Evolutionary conservation across 2,797 vertebrate genomes (phyloP).

Genomic region (Hypotaenidia philippensis): DNA sequence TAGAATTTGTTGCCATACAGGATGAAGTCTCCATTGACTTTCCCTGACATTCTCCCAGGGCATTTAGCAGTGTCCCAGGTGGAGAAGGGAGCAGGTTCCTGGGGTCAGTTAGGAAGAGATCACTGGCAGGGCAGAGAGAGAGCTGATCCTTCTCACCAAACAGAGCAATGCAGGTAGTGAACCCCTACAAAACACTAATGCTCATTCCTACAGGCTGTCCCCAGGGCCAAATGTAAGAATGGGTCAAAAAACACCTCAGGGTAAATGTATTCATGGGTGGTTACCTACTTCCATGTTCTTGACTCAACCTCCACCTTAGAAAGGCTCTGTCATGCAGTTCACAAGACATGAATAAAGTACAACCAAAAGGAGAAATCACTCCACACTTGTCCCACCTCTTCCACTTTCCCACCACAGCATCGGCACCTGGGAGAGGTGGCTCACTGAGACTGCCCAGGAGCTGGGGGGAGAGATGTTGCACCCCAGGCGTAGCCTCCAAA

Average conservation of each 20-base stretch:
- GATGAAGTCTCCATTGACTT: neutral
- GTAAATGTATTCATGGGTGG: neutral
- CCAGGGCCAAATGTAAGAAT: neutral
- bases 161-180: neutral
- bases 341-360: neutral
- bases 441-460: neutral
- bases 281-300: neutral
- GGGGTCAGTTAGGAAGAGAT: neutral
- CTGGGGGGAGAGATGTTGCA: neutral
- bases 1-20: neutral
- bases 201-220: neutral
- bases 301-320: neutral
- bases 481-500: neutral
- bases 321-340: neutral
- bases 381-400: neutral
- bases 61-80: neutral
- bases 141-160: neutral
- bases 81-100: neutral
- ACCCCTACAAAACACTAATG: neutral
- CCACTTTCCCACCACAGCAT: neutral
- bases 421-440: fast-evolving
- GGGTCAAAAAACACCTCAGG: neutral
- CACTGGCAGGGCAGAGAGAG: neutral
- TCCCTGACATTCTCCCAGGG: neutral
- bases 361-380: neutral